These are phyloP conservation scores for Leptinotarsa rubiginosa DNA, from an alignment of 2,888 invertebrate genomes.

Conservation along the genomic window DNA sequence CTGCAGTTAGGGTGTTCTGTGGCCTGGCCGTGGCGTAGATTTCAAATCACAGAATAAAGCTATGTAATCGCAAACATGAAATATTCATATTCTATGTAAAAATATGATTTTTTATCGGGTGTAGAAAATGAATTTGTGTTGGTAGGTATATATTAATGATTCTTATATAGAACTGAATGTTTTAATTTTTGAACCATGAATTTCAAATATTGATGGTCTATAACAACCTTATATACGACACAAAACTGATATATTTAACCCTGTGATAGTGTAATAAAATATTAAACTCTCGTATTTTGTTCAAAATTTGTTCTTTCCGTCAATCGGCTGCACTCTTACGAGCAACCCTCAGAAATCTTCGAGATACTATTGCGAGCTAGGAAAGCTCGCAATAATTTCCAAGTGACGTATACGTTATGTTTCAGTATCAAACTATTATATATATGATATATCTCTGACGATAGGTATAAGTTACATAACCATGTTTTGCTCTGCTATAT, in stretches of 20 bases:
- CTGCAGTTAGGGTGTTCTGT: too few relatives aligned
- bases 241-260: not conserved
- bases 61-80: not conserved
- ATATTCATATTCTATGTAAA: not conserved
- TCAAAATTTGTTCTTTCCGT: conserved; percentile 5
- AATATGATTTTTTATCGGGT: conserved; percentile 4
- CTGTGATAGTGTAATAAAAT: not conserved
- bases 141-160: not conserved
- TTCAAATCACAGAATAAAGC: conserved; percentile 1
- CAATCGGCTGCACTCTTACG: conserved; percentile 6
- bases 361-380: not conserved
- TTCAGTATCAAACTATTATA: not conserved
- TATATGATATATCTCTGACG: conserved; percentile 20
- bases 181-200: conserved; percentile 4
- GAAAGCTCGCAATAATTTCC: not conserved
- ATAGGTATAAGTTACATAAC: conserved; percentile 18
- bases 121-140: not conserved
- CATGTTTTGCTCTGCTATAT: conserved; percentile 19
- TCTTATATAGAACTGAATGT: not conserved
- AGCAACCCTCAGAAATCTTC: not conserved
- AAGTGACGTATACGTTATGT: conserved; percentile 6
- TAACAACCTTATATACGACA: not conserved
- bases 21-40: conserved; percentile 1
- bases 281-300: not conserved
- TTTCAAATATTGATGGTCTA: conserved; percentile 4